Base-by-base conservation (phyloP, 2,888 invertebrate genomes). In the Tuta absoluta region DNA sequence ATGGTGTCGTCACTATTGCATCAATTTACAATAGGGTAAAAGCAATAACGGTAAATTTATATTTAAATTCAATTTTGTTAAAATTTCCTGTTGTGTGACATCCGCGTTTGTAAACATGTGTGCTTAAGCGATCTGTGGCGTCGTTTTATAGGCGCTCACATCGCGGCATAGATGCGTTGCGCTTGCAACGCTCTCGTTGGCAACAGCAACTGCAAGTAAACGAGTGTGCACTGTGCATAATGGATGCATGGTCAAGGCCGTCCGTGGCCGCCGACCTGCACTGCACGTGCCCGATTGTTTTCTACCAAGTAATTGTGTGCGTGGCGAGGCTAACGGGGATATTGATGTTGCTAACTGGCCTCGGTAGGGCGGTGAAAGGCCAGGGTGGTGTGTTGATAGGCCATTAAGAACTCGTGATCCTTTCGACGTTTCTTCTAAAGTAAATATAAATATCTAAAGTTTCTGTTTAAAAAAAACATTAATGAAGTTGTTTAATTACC, bases 231-330 rank as follows among this genome's bases (percentile, higher is more conserved):
- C 33, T 33, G 33, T 33, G 86, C 86, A 88, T 90, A 90, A 89
- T 90, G 83, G 86, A 86, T 86, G 85, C 83, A 84, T 87, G 89
- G 89, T 88, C 91, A 90, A 90, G 90, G 91, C 72, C 89, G 79
- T 67, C 73, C 72, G 80, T 83, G 84, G 82, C 75, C 85, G 81
- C 68, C 81, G 85, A 86, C 86, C 86, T 78, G 75, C 74, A 76
- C 74, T 81, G 80, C 56, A 56, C 85, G 85, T 86, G 87, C 77
- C 78, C 80, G 83, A 84, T 87, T 88, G 85, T 86, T 87, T 84
- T 79, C 79, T 81, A 78, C 77, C 74, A 72, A 75, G 72, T 71
- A 72, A 73, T 73, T 74, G 67, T 73, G 69, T 70, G 71, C 71
- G 68, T 74, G 71, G 72, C 70, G 72, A 71, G 67, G 70, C 72